Evolutionary conservation across 2,888 invertebrate species (phyloP), one percentile per base, ranked within the genome.

Genomic region (Thymelicus acteon): DNA sequence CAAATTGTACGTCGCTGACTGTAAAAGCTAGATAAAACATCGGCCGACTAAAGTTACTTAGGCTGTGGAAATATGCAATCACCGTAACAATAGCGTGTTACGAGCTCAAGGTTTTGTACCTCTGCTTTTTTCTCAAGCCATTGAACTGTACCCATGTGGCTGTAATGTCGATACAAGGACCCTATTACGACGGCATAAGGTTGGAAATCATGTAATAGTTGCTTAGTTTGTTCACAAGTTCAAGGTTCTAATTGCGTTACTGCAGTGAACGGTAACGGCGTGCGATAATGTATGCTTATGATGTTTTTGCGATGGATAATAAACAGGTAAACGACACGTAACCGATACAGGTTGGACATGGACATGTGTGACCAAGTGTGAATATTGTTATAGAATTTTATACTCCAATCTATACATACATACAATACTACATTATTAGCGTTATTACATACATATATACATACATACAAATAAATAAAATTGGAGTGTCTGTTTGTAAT

Each of bases 51-150:
- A 8, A 12, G 10, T 54, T 54, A 24, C 6, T 54, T 54, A 12
- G 24, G 24, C 54, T 54, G 54, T 54, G 24, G 61, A 52, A 67
- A 67, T 60, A 67, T 61, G 67, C 67, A 61, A 67, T 67, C 67
- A 67, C 52, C 60, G 61, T 67, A 67, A 67, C 67, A 67, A 67
- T 67, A 24, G 60, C 67, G 61, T 49, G 67, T n/a, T 40, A 52
- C 49, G 15, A 52, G 67, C 67, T 49, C 68, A 68, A 68, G 68
- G 68, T 57, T 68, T 58, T 54, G 61, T 47, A 68, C 62, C 57
- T 61, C 62, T 54, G 65, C 70, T 74, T 75, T 74, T 76, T 75
- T 62, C 72, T 62, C 69, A 72, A 74, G 75, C 72, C 76, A 74
- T 72, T 76, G 76, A 77, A 77, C 77, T 76, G 72, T 71, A 61